Percentiles rank a stretch among this genome's conserved stretches.
Conservation (phyloP, 2,113 vertebrate species). For the Aviceda subcristata region DNA sequence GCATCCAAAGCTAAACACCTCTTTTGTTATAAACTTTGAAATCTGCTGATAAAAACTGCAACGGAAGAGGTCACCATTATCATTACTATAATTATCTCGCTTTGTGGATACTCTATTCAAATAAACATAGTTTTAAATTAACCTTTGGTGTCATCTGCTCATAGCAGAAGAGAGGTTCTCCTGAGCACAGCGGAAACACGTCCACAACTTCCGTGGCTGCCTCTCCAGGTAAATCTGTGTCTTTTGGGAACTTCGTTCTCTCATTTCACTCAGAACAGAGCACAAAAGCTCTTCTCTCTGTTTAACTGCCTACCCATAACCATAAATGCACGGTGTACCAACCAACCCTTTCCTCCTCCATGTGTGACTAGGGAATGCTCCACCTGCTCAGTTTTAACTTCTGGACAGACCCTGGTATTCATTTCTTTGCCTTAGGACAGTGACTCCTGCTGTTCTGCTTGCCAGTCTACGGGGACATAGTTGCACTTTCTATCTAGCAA, state of each 20-base stretch:
- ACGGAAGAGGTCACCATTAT: neutral
- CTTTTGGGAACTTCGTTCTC: neutral
- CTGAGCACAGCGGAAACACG: neutral
- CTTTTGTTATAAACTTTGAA: neutral
- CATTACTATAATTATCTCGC: neutral
- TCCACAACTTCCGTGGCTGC: neutral
- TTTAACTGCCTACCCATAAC: neutral
- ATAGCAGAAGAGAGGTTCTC: neutral
- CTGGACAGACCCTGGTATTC: neutral
- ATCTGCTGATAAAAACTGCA: neutral
- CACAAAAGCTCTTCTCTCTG: neutral
- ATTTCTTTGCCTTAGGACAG: neutral
- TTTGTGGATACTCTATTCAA: neutral
- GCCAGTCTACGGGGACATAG: neutral
- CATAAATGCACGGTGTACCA: neutral
- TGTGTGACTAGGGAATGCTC: neutral
- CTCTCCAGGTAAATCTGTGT: neutral
- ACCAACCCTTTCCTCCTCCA: neutral
- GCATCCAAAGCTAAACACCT: neutral
- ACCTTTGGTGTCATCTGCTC: neutral
- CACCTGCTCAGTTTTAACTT: neutral
- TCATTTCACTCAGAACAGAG: neutral
- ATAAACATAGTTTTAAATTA: neutral
- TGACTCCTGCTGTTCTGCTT: neutral
- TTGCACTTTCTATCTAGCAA: neutral